Evolutionary conservation across 2,113 vertebrate genomes (phyloP).

Genomic region (Calidris pugnax): DNA sequence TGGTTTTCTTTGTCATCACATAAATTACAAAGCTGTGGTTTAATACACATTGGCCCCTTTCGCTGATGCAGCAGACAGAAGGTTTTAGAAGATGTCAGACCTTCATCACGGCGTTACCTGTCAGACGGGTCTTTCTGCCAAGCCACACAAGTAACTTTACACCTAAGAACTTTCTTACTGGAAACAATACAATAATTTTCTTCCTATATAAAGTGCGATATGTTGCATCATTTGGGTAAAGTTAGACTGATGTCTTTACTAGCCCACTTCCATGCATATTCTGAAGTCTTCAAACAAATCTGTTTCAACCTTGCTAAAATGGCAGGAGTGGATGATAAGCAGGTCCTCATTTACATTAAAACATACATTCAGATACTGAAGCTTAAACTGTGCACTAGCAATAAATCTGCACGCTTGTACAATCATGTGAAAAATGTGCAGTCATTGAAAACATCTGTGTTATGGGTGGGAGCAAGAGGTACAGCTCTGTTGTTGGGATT

Average conservation of each 20-base stretch:
- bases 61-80: neutral
- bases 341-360: neutral
- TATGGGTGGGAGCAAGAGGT: neutral
- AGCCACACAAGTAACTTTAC: neutral
- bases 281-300: neutral
- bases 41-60: neutral
- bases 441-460: neutral
- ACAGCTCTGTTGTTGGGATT: neutral
- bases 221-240: neutral
- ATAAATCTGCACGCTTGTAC: neutral
- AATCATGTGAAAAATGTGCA: neutral
- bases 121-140: neutral
- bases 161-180: neutral
- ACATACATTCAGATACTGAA: neutral
- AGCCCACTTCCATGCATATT: neutral
- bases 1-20: neutral
- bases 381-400: neutral
- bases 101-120: neutral
- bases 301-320: neutral
- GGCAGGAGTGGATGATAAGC: neutral
- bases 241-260: neutral
- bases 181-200: neutral
- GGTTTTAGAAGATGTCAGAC: neutral
- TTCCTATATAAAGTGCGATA: neutral
- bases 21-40: conserved; percentile 11